Evolutionary conservation across 2,797 vertebrate genomes (phyloP), one percentile per base, ranked within the genome.

Genomic region (Phoeniculus purpureus): DNA sequence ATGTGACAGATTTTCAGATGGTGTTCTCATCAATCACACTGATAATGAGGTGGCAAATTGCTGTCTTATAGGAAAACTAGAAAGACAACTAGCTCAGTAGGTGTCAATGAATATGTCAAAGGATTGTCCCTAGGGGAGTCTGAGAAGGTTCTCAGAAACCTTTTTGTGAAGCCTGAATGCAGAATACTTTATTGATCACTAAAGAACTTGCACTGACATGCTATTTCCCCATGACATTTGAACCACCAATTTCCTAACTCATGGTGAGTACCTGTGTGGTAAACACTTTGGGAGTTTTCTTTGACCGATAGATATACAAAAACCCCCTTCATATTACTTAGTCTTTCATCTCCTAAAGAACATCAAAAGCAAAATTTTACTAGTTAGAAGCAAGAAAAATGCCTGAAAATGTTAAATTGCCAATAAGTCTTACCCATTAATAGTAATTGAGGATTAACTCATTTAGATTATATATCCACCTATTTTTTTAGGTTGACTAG

Each of bases 41-140:
- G 96, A 97, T 96, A 97, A 98, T 96, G 97, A 98, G 97, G 97
- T 97, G 98, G 97, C 97, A 98, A 98, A 98, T 98, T 96, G 97
- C 97, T 97, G 97, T 97, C 96, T 96, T 96, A 97, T 94, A 96
- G 96, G 95, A 97, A 96, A 60, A 62, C 95, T 95, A 97, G 97
- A 97, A 97, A 97, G 97, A 95, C 96, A 95, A 95, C 97, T 61
- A 85, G 97, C 97, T 96, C 92, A 56, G 94, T 85, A 87, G 73
- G 81, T 93, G 96, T 92, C 97, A 96, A 94, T 92, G 94, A 93
- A 93, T 96, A 94, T 94, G 89, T 97, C 96, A 97, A 96, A 96
- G 93, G 92, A 87, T 92, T 81, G 87, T 87, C 93, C 95, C 96
- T 81, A 25, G 92, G 96, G 95, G 95, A 84, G 61, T 89, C 88